Evolutionary conservation across 1,140 invertebrate species (phyloP).

Genomic region (Manduca sexta): DNA sequence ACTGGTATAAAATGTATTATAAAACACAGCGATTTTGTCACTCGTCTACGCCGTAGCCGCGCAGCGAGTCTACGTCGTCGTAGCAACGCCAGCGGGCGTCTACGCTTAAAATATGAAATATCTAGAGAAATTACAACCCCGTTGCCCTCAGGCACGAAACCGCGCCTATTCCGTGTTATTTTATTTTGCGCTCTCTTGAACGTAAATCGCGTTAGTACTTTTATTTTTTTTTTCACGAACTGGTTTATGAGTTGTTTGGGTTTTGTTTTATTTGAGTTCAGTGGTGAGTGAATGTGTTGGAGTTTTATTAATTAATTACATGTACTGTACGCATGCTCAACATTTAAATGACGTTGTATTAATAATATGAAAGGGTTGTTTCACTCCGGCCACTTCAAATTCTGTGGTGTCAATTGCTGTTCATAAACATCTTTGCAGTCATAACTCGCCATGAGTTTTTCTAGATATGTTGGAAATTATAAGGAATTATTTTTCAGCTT

Average conservation of each 20-base stretch:
- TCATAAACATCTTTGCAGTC: too few relatives aligned
- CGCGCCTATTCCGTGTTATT: conserved; percentile 65
- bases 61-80: conserved; percentile 48
- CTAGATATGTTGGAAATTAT: too few relatives aligned
- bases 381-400: too few relatives aligned
- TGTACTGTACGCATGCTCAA: conserved; percentile 2
- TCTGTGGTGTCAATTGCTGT: too few relatives aligned
- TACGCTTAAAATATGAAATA: conserved; percentile 67
- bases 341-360: too few relatives aligned
- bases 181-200: conserved; percentile 68
- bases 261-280: conserved; percentile 50
- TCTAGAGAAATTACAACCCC: conserved; percentile 63
- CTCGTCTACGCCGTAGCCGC: conserved; percentile 29
- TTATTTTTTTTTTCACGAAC: conserved; percentile 44
- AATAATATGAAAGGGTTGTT: too few relatives aligned
- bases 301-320: conserved; percentile 20
- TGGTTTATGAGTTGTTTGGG: conserved; percentile 53
- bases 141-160: conserved; percentile 48
- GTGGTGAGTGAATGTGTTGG: conserved; percentile 24
- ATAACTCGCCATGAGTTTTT: too few relatives aligned
- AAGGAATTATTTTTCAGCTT: too few relatives aligned
- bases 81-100: conserved; percentile 55
- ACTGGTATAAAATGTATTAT: conserved; percentile 2
- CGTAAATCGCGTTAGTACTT: conserved; percentile 64
- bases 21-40: conserved; percentile 20